Conservation (phyloP, 1,140 invertebrate genomes). For the Macrobrachium nipponense region DNA sequence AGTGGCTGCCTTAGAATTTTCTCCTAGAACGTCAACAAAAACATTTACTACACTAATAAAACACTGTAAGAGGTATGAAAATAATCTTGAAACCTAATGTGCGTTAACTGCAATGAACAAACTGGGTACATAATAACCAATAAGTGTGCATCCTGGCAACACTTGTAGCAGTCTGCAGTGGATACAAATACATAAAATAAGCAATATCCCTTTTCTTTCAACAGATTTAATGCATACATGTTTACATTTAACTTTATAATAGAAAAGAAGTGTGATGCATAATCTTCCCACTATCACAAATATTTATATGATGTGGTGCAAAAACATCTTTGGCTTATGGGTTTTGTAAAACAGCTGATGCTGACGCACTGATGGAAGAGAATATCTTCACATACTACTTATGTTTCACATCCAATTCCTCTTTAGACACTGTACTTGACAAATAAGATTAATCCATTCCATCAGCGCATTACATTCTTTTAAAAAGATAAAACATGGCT, state of each 20-base stretch:
- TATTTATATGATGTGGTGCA: constrained; percentile 42
- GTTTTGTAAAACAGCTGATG: neutral
- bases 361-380: too few relatives aligned
- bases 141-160: constrained; percentile 56
- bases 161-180: constrained; percentile 53
- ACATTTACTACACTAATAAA: too few relatives aligned
- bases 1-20: too few relatives aligned
- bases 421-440: too few relatives aligned
- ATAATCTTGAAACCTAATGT: too few relatives aligned
- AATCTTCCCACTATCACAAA: constrained; percentile 42
- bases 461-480: constrained; percentile 35
- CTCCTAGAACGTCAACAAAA: too few relatives aligned
- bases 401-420: too few relatives aligned
- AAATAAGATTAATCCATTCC: constrained; percentile 13
- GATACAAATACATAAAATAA: constrained; percentile 54
- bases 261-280: constrained; percentile 52
- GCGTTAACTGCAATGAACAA: too few relatives aligned
- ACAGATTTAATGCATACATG: constrained; percentile 48
- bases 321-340: constrained; percentile 55
- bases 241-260: constrained; percentile 43
- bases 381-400: too few relatives aligned
- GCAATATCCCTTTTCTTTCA: constrained; percentile 49
- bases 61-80: too few relatives aligned
- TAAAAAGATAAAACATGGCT: constrained; percentile 34
- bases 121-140: constrained; percentile 1